A percentile compares a stretch with the other conserved stretches of the same genome.
These are phyloP conservation scores for Fregata magnificens DNA, from an alignment of 2,113 vertebrate species.

Conservation along the genomic window DNA sequence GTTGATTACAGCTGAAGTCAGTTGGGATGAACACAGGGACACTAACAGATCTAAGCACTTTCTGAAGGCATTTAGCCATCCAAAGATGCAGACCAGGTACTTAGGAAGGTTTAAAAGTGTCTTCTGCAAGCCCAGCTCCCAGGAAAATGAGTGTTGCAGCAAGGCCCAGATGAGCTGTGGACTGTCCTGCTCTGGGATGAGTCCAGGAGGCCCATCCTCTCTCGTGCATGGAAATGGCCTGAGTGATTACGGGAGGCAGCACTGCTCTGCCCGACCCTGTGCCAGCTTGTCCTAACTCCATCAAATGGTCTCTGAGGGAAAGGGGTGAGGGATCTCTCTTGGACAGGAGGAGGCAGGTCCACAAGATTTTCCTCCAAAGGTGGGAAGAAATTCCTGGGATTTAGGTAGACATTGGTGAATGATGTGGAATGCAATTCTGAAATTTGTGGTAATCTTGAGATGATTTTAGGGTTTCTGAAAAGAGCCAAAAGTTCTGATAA, in stretches of 20 bases:
- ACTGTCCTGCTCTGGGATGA: neutral
- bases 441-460: neutral
- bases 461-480: neutral
- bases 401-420: neutral
- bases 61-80: neutral
- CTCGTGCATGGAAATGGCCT: neutral
- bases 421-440: neutral
- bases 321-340: neutral
- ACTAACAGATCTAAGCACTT: neutral
- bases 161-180: neutral
- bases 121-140: neutral
- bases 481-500: neutral
- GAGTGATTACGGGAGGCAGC: neutral
- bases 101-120: neutral
- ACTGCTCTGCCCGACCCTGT: neutral
- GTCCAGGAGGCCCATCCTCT: neutral
- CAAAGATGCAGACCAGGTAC: neutral
- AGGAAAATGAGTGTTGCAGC: neutral
- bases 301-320: neutral
- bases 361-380: neutral
- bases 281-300: neutral
- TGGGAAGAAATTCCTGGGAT: neutral
- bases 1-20: neutral
- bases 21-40: neutral
- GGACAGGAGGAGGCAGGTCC: neutral